Percentiles rank a stretch among this genome's conserved stretches.
phyloP scores from a whole-genome alignment of 2,113 vertebrate genomes.

The Odocoileus hemionus region DNA sequence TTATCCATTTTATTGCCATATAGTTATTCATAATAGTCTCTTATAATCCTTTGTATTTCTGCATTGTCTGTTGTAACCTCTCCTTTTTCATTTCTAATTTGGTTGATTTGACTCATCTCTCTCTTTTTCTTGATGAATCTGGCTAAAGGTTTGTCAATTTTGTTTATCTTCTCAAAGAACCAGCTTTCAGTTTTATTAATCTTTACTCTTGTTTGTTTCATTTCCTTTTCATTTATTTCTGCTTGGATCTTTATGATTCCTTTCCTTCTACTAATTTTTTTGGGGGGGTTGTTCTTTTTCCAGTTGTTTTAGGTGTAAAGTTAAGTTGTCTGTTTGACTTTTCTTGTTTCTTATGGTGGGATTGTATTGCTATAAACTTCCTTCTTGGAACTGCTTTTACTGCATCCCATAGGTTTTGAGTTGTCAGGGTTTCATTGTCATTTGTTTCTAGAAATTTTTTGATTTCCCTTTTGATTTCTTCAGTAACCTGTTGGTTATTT shows the following conservation, averaged over 20 bases:
- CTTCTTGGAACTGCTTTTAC: not conserved
- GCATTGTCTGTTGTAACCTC: not conserved
- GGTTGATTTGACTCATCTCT: not conserved
- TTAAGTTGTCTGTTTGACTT: not conserved
- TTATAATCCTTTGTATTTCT: not conserved
- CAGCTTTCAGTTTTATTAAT: not conserved
- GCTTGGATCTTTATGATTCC: not conserved
- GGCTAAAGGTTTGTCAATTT: not conserved
- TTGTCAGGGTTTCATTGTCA: not conserved
- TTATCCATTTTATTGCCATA: not conserved
- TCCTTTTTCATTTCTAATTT: not conserved
- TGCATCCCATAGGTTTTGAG: not conserved
- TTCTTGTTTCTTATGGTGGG: not conserved
- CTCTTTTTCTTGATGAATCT: not conserved
- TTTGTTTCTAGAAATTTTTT: not conserved
- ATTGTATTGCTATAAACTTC: not conserved
- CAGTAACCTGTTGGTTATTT: not conserved
- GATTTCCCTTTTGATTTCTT: not conserved
- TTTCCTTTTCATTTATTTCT: not conserved
- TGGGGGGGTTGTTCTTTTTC: not conserved
- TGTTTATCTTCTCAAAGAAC: not conserved
- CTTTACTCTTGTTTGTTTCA: not conserved
- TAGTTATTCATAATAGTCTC: not conserved
- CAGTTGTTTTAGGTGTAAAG: not conserved
- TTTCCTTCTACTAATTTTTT: not conserved